Evolutionary conservation across 1,140 invertebrate species (phyloP).

Genomic region (Bombus sibiricus): DNA sequence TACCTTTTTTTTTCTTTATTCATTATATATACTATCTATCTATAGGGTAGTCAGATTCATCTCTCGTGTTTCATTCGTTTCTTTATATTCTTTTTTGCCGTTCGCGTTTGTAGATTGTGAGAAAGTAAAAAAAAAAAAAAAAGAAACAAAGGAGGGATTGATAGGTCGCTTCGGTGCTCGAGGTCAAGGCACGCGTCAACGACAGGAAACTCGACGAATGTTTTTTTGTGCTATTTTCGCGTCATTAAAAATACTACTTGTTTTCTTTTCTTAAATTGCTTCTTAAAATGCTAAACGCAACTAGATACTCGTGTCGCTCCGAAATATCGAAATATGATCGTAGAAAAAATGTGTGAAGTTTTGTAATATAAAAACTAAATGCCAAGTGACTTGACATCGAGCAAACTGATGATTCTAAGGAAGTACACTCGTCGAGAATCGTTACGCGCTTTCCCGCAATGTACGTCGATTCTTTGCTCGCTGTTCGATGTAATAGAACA

Average conservation of each 20-base stretch:
- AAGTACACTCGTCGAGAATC: slow-evolving; percentile 42
- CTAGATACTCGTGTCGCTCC: slow-evolving; percentile 4
- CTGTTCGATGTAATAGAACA: background rate
- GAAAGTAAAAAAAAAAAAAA: slow-evolving; percentile 48
- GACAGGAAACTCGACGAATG: slow-evolving; percentile 10
- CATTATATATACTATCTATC: slow-evolving; percentile 77
- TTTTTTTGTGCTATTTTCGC: slow-evolving; percentile 10
- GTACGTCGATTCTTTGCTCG: background rate
- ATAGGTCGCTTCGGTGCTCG: slow-evolving; percentile 46
- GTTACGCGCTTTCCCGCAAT: background rate
- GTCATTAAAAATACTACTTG: background rate
- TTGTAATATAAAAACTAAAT: slow-evolving; percentile 51
- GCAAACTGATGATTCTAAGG: slow-evolving; percentile 35
- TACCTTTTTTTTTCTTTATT: slow-evolving; percentile 71
- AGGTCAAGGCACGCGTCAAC: slow-evolving; percentile 55
- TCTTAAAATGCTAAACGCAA: slow-evolving; percentile 49
- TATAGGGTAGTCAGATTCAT: slow-evolving; percentile 76
- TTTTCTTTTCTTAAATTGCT: slow-evolving; percentile 7
- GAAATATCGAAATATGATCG: slow-evolving; percentile 22
- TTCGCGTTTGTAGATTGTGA: slow-evolving; percentile 57
- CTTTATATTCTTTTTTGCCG: slow-evolving; percentile 42
- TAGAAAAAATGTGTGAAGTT: slow-evolving; percentile 26
- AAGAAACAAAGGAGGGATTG: background rate
- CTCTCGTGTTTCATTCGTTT: slow-evolving; percentile 65
- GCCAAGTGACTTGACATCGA: slow-evolving; percentile 58